Conservation (phyloP, 2,113 vertebrate species). For the Charadrius vociferus region DNA sequence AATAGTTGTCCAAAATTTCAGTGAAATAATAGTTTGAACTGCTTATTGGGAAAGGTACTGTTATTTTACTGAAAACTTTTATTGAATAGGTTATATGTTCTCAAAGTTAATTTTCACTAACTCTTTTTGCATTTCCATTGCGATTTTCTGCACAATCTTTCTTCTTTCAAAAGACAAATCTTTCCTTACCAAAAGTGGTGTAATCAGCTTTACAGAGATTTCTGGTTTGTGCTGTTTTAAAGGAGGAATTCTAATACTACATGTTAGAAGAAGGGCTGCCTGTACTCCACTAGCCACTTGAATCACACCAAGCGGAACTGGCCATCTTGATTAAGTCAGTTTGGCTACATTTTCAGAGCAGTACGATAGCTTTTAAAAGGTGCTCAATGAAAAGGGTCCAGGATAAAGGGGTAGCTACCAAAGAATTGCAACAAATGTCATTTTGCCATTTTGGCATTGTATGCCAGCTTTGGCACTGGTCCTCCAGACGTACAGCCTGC, state of each 20-base stretch:
- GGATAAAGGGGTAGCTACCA: not conserved
- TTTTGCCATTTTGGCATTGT: not conserved
- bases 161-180: not conserved
- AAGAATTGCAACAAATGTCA: not conserved
- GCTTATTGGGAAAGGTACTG: not conserved
- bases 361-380: not conserved
- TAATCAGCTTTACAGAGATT: not conserved
- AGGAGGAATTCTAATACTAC: not conserved
- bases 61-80: not conserved
- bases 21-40: not conserved
- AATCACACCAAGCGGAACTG: not conserved
- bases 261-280: not conserved
- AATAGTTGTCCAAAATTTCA: not conserved
- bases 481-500: not conserved
- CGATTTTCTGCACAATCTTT: not conserved
- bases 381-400: not conserved
- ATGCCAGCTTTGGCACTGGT: not conserved
- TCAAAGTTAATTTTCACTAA: not conserved
- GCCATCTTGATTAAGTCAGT: not conserved
- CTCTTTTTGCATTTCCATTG: not conserved
- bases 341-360: not conserved
- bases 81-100: not conserved
- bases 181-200: not conserved
- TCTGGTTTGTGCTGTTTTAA: not conserved
- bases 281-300: not conserved